Base-by-base conservation (phyloP, 2,888 invertebrate species). In the Rotaria sp. region DNA sequence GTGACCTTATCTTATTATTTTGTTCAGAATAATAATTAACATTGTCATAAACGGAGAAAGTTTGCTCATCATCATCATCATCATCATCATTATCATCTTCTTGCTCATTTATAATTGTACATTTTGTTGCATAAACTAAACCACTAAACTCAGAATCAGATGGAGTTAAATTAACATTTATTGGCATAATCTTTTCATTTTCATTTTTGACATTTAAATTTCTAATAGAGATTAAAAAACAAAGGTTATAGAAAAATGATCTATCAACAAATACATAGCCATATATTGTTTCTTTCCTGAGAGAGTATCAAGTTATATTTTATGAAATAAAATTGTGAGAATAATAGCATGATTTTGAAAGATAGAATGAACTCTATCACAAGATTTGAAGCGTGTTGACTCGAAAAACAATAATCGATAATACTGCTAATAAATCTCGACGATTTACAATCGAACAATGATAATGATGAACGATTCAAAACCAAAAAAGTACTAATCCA, bases 1-100 rank as follows among this genome's bases (percentile, higher is more conserved):
- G 15, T 80, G 80, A 80, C n/a, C 80, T 80, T 80, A 80, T 45
- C 41, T 26, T 80, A 45, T n/a, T 80, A 80, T 80, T 80, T 38
- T 41, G 13, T 45, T 80, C 45, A 80, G 26, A 41, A 45, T 26
- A n/a, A n/a, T 26, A 10, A 80, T 18, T 45, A 41, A 45, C 45
- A n/a, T 80, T 80, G 26, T 80, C 80, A 80, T 80, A 80, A n/a
- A 26, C 45, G 45, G 80, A 45, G 13, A 45, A 45, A 26, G 35
- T 67, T 35, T 67, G 67, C 15, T 67, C 18, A 38, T 67, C n/a
- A 30, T 59, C 57, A 24, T 57, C 57, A 57, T 59, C 57, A 24
- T 57, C 57, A 57, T 57, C 57, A 57, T 57, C 57, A 57, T 57
- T 10, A 30, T 59, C 59, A 10, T n/a, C 35, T n/a, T 75, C 45